Conservation (phyloP, 2,797 vertebrate genomes). For the Mareca strepera region DNA sequence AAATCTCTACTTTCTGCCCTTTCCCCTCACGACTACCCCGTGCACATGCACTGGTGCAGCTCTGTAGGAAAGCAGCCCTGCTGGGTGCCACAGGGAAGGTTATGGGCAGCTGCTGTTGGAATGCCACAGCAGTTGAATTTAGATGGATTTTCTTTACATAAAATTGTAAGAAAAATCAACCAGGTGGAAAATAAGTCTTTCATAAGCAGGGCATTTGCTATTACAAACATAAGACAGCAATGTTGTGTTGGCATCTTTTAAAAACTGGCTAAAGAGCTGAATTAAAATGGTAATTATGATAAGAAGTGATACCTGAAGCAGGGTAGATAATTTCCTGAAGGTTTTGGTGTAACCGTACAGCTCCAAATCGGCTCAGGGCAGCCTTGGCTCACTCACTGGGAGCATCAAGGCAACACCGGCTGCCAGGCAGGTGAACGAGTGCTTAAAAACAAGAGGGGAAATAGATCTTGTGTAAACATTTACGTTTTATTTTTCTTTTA, state of each 20-base stretch:
- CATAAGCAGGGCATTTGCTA: slow-evolving; percentile 37
- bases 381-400: neutral
- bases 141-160: neutral
- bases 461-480: slow-evolving; percentile 70
- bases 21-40: neutral
- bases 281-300: slow-evolving; percentile 19
- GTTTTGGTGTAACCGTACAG: neutral
- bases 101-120: neutral
- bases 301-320: neutral
- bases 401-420: slow-evolving; percentile 8
- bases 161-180: neutral
- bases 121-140: neutral
- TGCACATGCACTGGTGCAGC: neutral
- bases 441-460: neutral
- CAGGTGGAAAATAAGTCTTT: neutral
- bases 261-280: slow-evolving; percentile 36
- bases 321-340: neutral
- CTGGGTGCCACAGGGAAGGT: neutral
- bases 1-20: no score
- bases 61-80: neutral
- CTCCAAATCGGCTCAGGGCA: neutral
- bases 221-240: slow-evolving; percentile 2
- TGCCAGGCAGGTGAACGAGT: neutral
- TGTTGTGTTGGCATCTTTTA: slow-evolving; percentile 11
- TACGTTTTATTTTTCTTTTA: slow-evolving; percentile 78